Conservation (phyloP, 2,888 invertebrate species). For the Reticulitermes lucifugus region DNA sequence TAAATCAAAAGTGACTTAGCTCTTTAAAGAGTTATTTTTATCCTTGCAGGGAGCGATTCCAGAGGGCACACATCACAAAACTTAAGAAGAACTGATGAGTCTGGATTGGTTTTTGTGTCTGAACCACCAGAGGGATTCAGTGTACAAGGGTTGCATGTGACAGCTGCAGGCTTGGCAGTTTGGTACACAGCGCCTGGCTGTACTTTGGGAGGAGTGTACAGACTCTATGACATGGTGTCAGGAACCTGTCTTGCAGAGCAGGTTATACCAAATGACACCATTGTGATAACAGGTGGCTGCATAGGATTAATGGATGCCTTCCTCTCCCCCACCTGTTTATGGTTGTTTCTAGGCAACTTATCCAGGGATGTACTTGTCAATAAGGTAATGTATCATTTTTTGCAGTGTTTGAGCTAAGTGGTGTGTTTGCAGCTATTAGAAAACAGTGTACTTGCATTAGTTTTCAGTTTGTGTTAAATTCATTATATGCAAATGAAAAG, state of each 20-base stretch:
- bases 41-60: not conserved
- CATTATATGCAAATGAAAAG: too few species aligned
- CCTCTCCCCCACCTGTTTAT: slow-evolving; percentile 61
- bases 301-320: slow-evolving; percentile 64
- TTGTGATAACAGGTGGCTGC: slow-evolving; percentile 62
- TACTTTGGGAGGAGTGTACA: slow-evolving; percentile 28
- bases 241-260: slow-evolving; percentile 34
- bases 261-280: slow-evolving; percentile 33
- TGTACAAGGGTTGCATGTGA: slow-evolving; percentile 36
- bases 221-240: slow-evolving; percentile 31
- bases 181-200: slow-evolving; percentile 31
- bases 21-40: not conserved
- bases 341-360: slow-evolving; percentile 59
- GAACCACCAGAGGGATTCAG: not conserved
- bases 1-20: too few species aligned
- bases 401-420: too few species aligned
- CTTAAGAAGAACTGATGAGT: not conserved
- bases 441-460: too few species aligned
- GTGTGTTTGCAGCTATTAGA: too few species aligned
- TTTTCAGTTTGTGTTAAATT: too few species aligned
- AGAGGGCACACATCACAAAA: not conserved
- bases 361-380: slow-evolving; percentile 44
- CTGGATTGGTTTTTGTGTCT: not conserved
- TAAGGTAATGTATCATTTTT: slow-evolving; percentile 41
- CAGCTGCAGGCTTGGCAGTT: slow-evolving; percentile 43